phyloP scores from a whole-genome alignment of 2,888 invertebrate species.

The Ennomos erosarius region DNA sequence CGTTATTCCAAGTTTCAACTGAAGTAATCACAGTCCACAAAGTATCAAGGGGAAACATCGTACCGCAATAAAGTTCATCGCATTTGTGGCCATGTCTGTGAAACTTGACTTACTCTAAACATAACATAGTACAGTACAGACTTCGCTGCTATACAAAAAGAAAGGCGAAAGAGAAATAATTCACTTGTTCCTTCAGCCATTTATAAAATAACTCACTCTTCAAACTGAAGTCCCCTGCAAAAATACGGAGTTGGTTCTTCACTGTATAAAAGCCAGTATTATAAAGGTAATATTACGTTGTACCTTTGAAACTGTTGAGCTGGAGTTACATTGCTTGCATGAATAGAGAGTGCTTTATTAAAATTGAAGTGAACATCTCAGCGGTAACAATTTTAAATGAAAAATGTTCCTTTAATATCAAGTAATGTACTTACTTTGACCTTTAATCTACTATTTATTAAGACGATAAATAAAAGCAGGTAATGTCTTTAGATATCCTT shows the following conservation, averaged over 20 bases:
- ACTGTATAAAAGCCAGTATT: too few species aligned
- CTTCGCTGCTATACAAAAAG: not conserved
- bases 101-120: slow-evolving; percentile 16
- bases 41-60: slow-evolving; percentile 5
- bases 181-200: slow-evolving; percentile 6
- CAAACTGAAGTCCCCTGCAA: slow-evolving; percentile 4
- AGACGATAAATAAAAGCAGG: too few species aligned
- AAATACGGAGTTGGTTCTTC: not conserved
- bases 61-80: slow-evolving; percentile 18
- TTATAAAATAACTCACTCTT: slow-evolving; percentile 15
- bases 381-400: too few species aligned
- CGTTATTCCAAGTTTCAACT: not conserved
- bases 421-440: too few species aligned
- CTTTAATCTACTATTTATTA: too few species aligned
- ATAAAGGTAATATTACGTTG: too few species aligned
- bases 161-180: too few species aligned
- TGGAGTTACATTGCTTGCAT: not conserved
- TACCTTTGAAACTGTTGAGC: too few species aligned
- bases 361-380: slow-evolving; percentile 1
- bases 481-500: too few species aligned
- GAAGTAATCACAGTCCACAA: slow-evolving; percentile 3
- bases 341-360: slow-evolving; percentile 9
- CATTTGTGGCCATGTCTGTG: slow-evolving; percentile 14
- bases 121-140: slow-evolving; percentile 11
- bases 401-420: too few species aligned